phyloP scores from a whole-genome alignment of 2,113 vertebrate species.

The Silurus glanis region DNA sequence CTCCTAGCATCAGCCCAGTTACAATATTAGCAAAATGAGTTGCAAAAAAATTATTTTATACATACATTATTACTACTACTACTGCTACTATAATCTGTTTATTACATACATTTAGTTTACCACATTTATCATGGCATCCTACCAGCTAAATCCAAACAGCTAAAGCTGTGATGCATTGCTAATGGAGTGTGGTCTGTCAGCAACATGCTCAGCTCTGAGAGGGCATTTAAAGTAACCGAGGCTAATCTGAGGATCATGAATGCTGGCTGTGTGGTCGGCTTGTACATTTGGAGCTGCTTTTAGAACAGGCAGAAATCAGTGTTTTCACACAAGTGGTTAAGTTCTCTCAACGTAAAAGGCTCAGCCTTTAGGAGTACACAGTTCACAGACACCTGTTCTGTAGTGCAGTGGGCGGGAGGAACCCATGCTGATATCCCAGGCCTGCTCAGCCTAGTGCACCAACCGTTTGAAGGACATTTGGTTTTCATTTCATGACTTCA shows the following conservation, averaged over 20 bases:
- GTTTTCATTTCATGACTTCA: constrained; percentile 75
- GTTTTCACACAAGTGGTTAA: background rate
- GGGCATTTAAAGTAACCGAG: constrained; percentile 14
- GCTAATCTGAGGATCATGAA: constrained; percentile 21
- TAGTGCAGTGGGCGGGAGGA: constrained; percentile 48
- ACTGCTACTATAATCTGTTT: constrained; percentile 14
- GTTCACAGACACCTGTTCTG: constrained; percentile 68
- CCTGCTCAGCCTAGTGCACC: constrained; percentile 52
- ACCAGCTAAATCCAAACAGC: constrained; percentile 38
- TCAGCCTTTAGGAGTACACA: constrained; percentile 49
- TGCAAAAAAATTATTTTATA: background rate
- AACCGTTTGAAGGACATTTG: constrained; percentile 70
- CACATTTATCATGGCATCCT: constrained; percentile 41
- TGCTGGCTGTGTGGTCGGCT: constrained; percentile 14
- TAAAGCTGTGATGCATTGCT: constrained; percentile 34
- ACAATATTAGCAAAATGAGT: constrained; percentile 65
- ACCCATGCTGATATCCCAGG: constrained; percentile 52
- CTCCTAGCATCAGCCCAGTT: constrained; percentile 64
- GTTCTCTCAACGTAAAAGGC: background rate
- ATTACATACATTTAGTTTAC: constrained; percentile 49
- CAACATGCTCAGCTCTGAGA: constrained; percentile 24
- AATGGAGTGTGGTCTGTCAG: constrained; percentile 49
- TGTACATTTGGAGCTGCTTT: background rate
- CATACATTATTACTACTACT: background rate
- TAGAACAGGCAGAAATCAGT: constrained; percentile 9